Base-by-base conservation (phyloP, 1,140 invertebrate species). In the Plectrocnemia conspersa region DNA sequence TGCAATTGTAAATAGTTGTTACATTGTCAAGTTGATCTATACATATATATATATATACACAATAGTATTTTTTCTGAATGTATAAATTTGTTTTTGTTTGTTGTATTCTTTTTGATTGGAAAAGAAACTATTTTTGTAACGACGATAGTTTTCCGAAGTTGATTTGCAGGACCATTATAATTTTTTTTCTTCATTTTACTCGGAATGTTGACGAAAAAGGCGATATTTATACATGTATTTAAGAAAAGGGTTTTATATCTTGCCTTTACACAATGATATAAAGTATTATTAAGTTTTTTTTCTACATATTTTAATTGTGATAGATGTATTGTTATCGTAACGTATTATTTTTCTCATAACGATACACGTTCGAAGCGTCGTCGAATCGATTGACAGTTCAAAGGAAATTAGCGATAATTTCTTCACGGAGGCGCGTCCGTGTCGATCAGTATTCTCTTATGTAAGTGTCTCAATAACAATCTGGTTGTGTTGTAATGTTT, bases 251-350 rank as follows among this genome's bases (percentile, higher is more conserved):
- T 54, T 55, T 56, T 59, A 59, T 60, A 61, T 61, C 59, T 61
- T 61, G 59, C 59, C 59, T 61, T 54, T 54, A 61, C 59, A 56
- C 59, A 50, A 61, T 60, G 58, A 60, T 60, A 59, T 59, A 54
- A 60, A 60, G 47, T 59, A 60, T 56, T 53, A 52, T 38, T 52
- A 52, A 32, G 55, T 15, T 36, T 47, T 56, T 49, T 52, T 55
- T 40, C 29, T 47, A 47, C n/a, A n/a, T 47, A 33, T 45, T 38
- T 48, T 50, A 38, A 52, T 52, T 57, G 59, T 61, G 59, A 61
- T 61, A 57, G 42, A 50, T 45, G 32, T 57, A 45, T 52, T 52
- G 36, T 57, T 57, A 44, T 56, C 45, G 19, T 46, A 54, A 50
- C 42, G 7, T 24, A 24, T 21, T 45, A 7, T 21, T 18, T 19